These are phyloP conservation scores for Psephotus haematonotus DNA, from an alignment of 2,113 vertebrate species.

Conservation along the genomic window DNA sequence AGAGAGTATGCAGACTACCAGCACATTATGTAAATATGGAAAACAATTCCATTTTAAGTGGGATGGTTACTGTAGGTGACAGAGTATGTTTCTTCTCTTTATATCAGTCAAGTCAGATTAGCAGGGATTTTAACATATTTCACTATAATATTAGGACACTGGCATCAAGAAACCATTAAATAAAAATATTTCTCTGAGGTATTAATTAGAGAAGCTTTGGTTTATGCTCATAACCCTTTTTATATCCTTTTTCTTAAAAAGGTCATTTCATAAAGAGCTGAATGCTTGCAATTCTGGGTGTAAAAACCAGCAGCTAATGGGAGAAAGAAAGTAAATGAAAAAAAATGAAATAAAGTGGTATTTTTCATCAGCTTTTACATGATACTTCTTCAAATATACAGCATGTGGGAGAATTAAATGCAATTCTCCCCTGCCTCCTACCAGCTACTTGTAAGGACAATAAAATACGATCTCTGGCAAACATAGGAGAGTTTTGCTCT, in stretches of 20 bases:
- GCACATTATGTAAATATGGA: slow-evolving; percentile 46
- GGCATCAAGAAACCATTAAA: slow-evolving; percentile 56
- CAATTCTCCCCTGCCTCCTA: background rate
- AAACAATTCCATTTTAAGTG: slow-evolving; percentile 48
- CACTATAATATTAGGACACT: slow-evolving; percentile 48
- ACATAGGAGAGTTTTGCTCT: background rate
- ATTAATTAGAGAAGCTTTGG: slow-evolving; percentile 68
- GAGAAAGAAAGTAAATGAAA: background rate
- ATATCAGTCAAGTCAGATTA: slow-evolving; percentile 42
- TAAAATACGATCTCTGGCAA: background rate
- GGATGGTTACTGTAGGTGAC: background rate
- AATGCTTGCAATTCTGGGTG: background rate
- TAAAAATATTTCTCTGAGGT: slow-evolving; percentile 43
- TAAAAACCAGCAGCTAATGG: background rate
- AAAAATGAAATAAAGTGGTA: background rate
- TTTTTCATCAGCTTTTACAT: background rate
- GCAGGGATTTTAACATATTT: slow-evolving; percentile 45
- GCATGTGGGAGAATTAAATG: background rate
- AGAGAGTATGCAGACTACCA: slow-evolving; percentile 26
- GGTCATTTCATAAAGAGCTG: slow-evolving; percentile 54
- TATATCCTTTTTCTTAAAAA: slow-evolving; percentile 16
- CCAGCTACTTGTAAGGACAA: background rate
- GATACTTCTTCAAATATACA: background rate
- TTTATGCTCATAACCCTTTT: slow-evolving; percentile 49
- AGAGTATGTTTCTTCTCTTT: slow-evolving; percentile 30